Evolutionary conservation across 30 jellyfish, hydroid and myxozoan genomes (phyloP).

Genomic region (Mastigias papua): DNA sequence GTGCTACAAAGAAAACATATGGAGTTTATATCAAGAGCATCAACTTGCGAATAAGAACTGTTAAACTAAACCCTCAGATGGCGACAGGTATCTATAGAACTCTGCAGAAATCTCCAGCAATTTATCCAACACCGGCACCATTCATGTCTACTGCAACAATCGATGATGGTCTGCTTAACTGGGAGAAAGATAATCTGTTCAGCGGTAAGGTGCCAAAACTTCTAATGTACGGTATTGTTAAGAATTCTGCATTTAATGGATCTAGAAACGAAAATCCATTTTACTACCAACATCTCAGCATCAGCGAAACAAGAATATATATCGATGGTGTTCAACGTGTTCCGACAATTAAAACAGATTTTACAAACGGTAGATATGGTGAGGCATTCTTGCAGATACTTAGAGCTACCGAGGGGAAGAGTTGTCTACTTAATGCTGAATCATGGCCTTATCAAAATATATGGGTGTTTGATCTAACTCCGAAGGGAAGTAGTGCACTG

Average conservation of each 20-base stretch:
- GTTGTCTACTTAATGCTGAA: too few relatives aligned
- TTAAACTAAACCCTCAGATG: background rate
- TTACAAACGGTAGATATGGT: background rate
- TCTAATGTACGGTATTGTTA: background rate
- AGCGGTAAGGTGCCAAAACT: background rate
- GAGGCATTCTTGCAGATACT: background rate
- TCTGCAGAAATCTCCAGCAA: background rate
- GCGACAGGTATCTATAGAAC: background rate
- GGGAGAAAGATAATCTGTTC: background rate
- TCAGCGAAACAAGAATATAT: background rate
- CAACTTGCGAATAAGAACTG: background rate
- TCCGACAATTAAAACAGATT: background rate
- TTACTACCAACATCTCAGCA: background rate
- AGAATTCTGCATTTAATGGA: background rate
- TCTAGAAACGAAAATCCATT: background rate
- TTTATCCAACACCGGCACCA: background rate
- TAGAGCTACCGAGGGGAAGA: background rate
- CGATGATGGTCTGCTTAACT: background rate
- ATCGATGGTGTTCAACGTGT: background rate
- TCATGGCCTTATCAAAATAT: too few relatives aligned
- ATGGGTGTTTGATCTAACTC: too few relatives aligned
- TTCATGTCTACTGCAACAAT: background rate
- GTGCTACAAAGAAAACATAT: background rate
- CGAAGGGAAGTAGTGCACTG: too few relatives aligned
- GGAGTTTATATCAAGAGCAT: background rate